Percentiles rank a stretch among this genome's conserved stretches.
phyloP scores from a whole-genome alignment of 2,888 invertebrate species.

The Cerceris ruficornis region DNA sequence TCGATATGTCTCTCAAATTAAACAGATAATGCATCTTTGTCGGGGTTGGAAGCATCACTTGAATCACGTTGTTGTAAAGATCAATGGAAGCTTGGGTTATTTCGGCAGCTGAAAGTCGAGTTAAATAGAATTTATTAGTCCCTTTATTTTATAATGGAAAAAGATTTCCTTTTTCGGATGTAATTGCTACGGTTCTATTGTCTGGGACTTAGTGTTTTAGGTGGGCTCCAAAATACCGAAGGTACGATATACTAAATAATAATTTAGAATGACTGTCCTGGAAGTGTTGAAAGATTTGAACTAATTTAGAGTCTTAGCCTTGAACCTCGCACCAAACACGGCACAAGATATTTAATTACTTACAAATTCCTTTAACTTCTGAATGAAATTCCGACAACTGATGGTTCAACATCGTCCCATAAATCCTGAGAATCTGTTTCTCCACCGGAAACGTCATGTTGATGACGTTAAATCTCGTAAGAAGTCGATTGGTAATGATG shows the following conservation, averaged over 20 bases:
- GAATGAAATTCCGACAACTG: conserved; percentile 90
- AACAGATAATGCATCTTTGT: conserved; percentile 95
- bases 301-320: too few relatives aligned
- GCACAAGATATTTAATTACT: conserved; percentile 50
- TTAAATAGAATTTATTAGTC: conserved; percentile 14
- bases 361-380: conserved; percentile 89
- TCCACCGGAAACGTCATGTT: conserved; percentile 93
- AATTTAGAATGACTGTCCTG: too few relatives aligned
- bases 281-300: too few relatives aligned
- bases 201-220: too few relatives aligned
- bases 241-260: too few relatives aligned
- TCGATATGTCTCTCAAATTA: conserved; percentile 94
- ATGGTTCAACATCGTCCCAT: conserved; percentile 92
- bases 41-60: conserved; percentile 92
- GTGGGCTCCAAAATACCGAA: too few relatives aligned
- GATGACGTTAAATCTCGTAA: conserved; percentile 89
- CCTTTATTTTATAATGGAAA: too few relatives aligned
- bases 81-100: conserved; percentile 90
- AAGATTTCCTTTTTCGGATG: too few relatives aligned
- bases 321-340: too few relatives aligned
- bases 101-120: conserved; percentile 82
- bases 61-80: conserved; percentile 88
- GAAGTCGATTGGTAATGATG: conserved; percentile 89
- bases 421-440: conserved; percentile 90
- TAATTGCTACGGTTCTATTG: too few relatives aligned